These are phyloP conservation scores for Pemphigus obesinymphae DNA, from an alignment of 1,140 invertebrate genomes.

Conservation along the genomic window DNA sequence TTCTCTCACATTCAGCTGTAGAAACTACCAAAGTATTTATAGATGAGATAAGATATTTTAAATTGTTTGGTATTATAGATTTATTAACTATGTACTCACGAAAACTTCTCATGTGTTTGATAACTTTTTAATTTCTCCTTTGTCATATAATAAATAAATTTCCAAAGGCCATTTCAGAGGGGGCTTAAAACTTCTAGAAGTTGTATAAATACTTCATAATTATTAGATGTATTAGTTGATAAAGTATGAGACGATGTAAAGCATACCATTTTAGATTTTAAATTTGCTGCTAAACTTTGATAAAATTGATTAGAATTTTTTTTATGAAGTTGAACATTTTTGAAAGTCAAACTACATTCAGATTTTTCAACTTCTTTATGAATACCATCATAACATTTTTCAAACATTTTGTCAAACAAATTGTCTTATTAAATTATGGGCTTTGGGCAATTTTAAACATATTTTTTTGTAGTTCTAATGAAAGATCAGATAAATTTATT, in stretches of 20 bases:
- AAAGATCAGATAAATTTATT: not conserved
- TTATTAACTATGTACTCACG: slow-evolving; percentile 2
- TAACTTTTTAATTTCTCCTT: not conserved
- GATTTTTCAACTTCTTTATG: slow-evolving; percentile 1
- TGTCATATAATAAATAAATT: not conserved
- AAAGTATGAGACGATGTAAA: not conserved
- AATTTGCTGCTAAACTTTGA: not conserved
- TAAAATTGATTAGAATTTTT: not conserved
- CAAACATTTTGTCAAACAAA: not conserved
- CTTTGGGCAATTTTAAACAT: not conserved
- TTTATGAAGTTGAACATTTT: not conserved
- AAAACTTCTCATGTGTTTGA: not conserved
- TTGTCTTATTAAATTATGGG: slow-evolving; percentile 15
- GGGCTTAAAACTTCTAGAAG: slow-evolving; percentile 4
- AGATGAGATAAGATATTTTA: not conserved
- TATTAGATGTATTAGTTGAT: not conserved
- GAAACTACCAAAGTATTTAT: not conserved
- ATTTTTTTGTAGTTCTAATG: slow-evolving; percentile 12
- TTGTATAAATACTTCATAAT: not conserved
- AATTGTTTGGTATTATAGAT: not conserved
- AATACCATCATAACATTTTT: not conserved
- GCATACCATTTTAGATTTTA: not conserved
- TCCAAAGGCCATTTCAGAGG: not conserved
- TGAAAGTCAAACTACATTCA: not conserved
- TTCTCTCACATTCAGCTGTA: too few species aligned